Conservation (phyloP, 2,113 vertebrate species). For the Nannobrachium achirus region DNA sequence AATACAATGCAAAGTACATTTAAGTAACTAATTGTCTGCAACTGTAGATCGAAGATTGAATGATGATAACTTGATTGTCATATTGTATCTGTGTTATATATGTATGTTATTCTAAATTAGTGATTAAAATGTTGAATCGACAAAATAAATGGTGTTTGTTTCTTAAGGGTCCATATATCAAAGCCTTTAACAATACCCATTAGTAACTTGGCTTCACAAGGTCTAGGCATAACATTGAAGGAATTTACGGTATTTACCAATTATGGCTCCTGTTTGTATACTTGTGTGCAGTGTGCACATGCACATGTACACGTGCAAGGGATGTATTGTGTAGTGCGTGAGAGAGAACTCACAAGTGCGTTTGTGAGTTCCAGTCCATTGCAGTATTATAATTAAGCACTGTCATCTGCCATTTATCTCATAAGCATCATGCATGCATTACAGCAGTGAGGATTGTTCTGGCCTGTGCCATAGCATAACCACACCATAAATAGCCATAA, state of each 20-base stretch:
- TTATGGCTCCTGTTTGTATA: constrained; percentile 5
- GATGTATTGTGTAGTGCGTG: background rate
- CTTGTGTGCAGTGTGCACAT: background rate
- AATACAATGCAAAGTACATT: too few relatives aligned
- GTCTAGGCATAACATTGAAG: background rate
- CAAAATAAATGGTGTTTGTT: background rate
- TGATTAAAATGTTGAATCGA: background rate
- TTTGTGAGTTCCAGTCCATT: constrained; percentile 39
- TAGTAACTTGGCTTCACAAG: background rate
- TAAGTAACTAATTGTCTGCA: too few relatives aligned
- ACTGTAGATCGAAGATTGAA: too few relatives aligned
- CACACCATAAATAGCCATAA: background rate
- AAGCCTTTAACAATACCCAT: background rate
- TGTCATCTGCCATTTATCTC: background rate
- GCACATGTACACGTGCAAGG: too few relatives aligned
- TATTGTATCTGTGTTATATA: too few relatives aligned
- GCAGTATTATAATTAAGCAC: constrained; percentile 59
- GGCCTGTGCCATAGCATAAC: constrained; percentile 2
- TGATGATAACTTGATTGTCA: too few relatives aligned
- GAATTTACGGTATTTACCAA: background rate
- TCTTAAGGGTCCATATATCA: too few relatives aligned
- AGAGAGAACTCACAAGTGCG: constrained; percentile 33
- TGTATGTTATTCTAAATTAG: too few relatives aligned
- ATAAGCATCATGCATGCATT: constrained; percentile 13
- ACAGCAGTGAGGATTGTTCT: constrained; percentile 6